A percentile compares a stretch with the other conserved stretches of the same genome.
These are phyloP conservation scores for Macrophya annulata DNA, from an alignment of 2,888 invertebrate genomes.

Conservation along the genomic window DNA sequence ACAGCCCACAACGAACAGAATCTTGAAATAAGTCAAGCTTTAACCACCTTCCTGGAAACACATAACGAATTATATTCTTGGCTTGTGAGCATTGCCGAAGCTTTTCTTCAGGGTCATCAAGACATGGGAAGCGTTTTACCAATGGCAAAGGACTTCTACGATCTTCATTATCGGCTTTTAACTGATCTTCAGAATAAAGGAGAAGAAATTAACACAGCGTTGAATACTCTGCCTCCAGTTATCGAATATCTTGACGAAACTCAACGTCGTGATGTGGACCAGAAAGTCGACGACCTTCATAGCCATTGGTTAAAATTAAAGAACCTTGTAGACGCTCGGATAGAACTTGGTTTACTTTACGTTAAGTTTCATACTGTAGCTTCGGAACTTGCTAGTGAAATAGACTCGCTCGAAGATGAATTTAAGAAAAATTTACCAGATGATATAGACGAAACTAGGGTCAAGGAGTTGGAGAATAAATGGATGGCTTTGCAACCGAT, in stretches of 20 bases:
- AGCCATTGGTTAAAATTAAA: constrained; percentile 85
- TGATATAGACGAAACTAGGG: constrained; percentile 80
- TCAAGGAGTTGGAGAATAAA: constrained; percentile 83
- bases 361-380: constrained; percentile 88
- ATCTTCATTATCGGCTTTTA: constrained; percentile 87
- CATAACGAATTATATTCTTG: constrained; percentile 88
- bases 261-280: constrained; percentile 84
- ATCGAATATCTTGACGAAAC: constrained; percentile 85
- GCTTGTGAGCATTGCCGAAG: constrained; percentile 87
- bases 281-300: constrained; percentile 84
- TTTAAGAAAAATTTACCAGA: constrained; percentile 80
- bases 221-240: constrained; percentile 84
- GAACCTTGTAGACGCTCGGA: constrained; percentile 83
- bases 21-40: constrained; percentile 85
- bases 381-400: constrained; percentile 84
- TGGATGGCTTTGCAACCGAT: constrained; percentile 85
- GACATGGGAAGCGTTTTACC: constrained; percentile 87
- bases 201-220: constrained; percentile 85
- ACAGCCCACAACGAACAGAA: constrained; percentile 87
- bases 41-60: constrained; percentile 86
- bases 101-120: constrained; percentile 87
- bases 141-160: constrained; percentile 87
- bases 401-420: constrained; percentile 85
- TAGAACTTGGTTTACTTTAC: constrained; percentile 85
- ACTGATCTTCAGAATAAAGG: constrained; percentile 87